Evolutionary conservation across 2,113 vertebrate genomes (phyloP).

Genomic region (Cephalopholis sonnerati): DNA sequence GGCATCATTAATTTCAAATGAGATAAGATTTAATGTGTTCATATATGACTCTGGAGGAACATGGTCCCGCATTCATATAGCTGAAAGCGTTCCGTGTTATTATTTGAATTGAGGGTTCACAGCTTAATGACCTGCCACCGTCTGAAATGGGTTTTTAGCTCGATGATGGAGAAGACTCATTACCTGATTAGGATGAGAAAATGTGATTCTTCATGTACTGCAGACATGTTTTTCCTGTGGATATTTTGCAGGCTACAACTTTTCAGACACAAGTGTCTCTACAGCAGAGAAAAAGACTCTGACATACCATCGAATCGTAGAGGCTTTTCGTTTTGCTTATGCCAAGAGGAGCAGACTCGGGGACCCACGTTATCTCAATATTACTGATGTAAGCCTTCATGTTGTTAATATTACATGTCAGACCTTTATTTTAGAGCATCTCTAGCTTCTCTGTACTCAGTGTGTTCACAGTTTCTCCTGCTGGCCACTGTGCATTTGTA

Average conservation of each 20-base stretch:
- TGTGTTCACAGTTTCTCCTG: neutral
- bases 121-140: slow-evolving; percentile 27
- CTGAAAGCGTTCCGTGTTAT: slow-evolving; percentile 1
- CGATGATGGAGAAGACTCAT: slow-evolving; percentile 33
- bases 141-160: slow-evolving; percentile 23
- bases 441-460: neutral
- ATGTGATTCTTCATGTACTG: slow-evolving; percentile 18
- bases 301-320: slow-evolving; percentile 95
- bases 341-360: slow-evolving; percentile 95
- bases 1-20: slow-evolving; percentile 32
- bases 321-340: slow-evolving; percentile 96
- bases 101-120: neutral
- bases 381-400: slow-evolving; percentile 87
- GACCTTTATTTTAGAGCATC: neutral
- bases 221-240: slow-evolving; percentile 38
- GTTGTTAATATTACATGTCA: neutral
- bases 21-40: slow-evolving; percentile 27
- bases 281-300: slow-evolving; percentile 87
- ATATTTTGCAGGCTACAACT: slow-evolving; percentile 89
- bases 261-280: slow-evolving; percentile 88
- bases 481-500: neutral
- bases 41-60: slow-evolving; percentile 15
- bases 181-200: slow-evolving; percentile 16
- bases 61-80: neutral
- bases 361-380: slow-evolving; percentile 91